phyloP scores from a whole-genome alignment of 2,797 vertebrate genomes.

The Acrocephalus scirpaceus region DNA sequence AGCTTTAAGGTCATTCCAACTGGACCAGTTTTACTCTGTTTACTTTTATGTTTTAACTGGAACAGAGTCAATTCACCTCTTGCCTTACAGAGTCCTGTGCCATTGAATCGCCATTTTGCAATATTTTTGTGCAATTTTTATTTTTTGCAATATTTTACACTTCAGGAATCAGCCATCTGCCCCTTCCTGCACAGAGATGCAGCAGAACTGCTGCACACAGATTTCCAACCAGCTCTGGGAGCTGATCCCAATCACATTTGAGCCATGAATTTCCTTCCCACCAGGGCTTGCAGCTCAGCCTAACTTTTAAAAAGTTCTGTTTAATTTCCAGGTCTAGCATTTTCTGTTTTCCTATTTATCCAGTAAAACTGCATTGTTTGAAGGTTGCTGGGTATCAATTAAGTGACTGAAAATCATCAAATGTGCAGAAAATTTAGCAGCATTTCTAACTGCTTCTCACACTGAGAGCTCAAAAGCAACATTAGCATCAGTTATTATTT shows the following conservation, averaged over 20 bases:
- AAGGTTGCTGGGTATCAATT: not conserved
- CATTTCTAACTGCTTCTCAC: too few relatives aligned
- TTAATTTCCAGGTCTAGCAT: not conserved
- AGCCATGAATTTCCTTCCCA: not conserved
- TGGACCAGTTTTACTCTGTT: not conserved
- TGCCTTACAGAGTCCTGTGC: not conserved
- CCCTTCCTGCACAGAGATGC: not conserved
- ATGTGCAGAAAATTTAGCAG: too few relatives aligned
- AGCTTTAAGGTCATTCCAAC: not conserved
- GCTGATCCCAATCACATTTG: not conserved
- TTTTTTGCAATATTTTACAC: not conserved
- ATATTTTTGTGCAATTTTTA: not conserved
- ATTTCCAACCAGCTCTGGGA: not conserved
- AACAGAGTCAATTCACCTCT: not conserved
- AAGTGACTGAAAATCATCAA: not conserved
- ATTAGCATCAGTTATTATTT: too few relatives aligned
- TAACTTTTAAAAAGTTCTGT: not conserved
- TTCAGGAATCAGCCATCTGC: accelerated
- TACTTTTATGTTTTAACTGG: not conserved
- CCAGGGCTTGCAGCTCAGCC: not conserved
- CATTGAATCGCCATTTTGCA: not conserved
- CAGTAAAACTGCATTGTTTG: not conserved
- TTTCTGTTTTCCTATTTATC: not conserved
- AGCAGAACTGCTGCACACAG: not conserved
- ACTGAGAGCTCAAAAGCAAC: too few relatives aligned